These are phyloP conservation scores for Lasioglossum morio DNA, from an alignment of 2,888 invertebrate species.

Conservation along the genomic window DNA sequence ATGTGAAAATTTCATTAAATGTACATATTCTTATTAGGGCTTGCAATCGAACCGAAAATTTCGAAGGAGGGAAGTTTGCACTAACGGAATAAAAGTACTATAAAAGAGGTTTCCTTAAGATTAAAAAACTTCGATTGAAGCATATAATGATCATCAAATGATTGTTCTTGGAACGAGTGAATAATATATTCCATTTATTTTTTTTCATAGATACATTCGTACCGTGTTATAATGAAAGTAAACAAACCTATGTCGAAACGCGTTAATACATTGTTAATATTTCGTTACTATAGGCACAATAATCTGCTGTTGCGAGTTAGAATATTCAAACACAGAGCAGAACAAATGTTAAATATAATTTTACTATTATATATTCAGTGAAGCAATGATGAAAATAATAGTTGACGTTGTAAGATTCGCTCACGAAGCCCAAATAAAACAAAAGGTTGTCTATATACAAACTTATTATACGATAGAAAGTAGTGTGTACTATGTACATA, in stretches of 20 bases:
- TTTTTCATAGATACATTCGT: constrained; percentile 7
- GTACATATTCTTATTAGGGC: constrained; percentile 25
- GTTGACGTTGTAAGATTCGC: constrained; percentile 22
- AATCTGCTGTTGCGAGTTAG: not conserved
- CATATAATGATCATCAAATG: not conserved
- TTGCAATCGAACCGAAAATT: constrained; percentile 35
- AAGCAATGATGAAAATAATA: not conserved
- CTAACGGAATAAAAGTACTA: not conserved
- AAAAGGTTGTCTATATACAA: not conserved
- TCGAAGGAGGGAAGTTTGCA: not conserved
- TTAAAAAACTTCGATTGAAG: not conserved
- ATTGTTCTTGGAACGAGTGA: not conserved
- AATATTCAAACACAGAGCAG: not conserved
- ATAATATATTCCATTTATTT: not conserved
- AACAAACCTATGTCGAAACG: not conserved
- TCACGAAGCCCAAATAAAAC: constrained; percentile 37
- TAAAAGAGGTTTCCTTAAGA: not conserved
- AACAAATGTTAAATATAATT: not conserved
- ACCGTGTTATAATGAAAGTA: not conserved
- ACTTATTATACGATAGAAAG: not conserved
- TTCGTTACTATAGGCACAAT: not conserved
- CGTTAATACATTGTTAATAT: constrained; percentile 9
- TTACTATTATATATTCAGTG: no score
- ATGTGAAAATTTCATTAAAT: constrained; percentile 24
- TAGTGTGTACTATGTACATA: not conserved